Evolutionary conservation across 2,113 vertebrate genomes (phyloP), one percentile per base, ranked within the genome.

Genomic region (Colistium nudipinnis): DNA sequence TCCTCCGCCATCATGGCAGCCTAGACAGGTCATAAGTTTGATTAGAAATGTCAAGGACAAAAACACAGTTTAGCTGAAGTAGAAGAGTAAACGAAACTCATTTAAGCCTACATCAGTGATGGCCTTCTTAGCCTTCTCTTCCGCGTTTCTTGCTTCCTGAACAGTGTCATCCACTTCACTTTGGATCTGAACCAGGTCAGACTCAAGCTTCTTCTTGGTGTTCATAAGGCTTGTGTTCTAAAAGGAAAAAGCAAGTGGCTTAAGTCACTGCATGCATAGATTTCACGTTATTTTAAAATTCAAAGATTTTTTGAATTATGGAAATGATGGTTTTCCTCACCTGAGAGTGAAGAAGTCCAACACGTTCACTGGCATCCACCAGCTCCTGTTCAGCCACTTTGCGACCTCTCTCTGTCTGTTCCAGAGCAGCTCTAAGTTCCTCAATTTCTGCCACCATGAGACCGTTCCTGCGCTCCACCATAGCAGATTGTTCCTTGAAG

Each of bases 71-170:
- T 1, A 57, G 2, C 20, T 45, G 1, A 1, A 6, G 14, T 4
- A 1, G 1, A 4, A 6, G 14, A 43, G 0, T n/a, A n/a, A 33
- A 47, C 3, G 20, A 52, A 3, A 22, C 17, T 19, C 31, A 33
- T 14, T 2, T 45, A 66, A 62, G 47, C 81, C 1, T 74, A 91
- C 91, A 84, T 98, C 96, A 0, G 94, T 97, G 85, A 97, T 96
- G 16, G 96, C 96, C 75, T 97, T 97, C 87, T 97, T 98, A 0
- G 96, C 96, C 89, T 98, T 98, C 31, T 97, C 96, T 76, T 98
- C 96, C 0, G 96, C 95, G 0, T 97, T 97, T 10, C 88, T 90
- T 60, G 88, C 83, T 87, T 90, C 88, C 75, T 88, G 87, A 75
- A 90, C 77, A 0, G 67, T 81, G 72, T 90, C 88, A 61, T 90